phyloP scores from a whole-genome alignment of 2,113 vertebrate genomes.

The Chaetodon auriga region DNA sequence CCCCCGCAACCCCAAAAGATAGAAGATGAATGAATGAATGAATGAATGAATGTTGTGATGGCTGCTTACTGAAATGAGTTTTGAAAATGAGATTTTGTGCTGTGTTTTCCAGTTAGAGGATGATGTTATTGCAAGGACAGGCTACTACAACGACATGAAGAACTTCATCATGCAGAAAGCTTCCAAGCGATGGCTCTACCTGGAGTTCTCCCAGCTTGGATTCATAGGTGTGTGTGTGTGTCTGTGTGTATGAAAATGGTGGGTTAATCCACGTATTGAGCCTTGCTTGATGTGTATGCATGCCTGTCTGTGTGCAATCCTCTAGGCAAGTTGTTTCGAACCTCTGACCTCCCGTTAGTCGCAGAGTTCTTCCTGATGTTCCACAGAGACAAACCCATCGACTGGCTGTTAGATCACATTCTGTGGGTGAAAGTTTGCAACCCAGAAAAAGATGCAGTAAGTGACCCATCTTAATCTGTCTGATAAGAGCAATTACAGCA shows the following conservation, averaged over 20 bases:
- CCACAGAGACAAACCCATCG: slow-evolving; percentile 96
- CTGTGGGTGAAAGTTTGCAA: slow-evolving; percentile 97
- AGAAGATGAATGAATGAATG: too few relatives aligned
- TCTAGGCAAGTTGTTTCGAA: slow-evolving; percentile 93
- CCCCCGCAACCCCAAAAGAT: too few relatives aligned
- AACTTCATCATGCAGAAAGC: slow-evolving; percentile 85
- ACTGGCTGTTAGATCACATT: slow-evolving; percentile 96
- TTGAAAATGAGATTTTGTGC: neutral
- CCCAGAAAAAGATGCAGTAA: slow-evolving; percentile 92
- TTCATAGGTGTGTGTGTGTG: slow-evolving; percentile 92
- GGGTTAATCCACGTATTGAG: too few relatives aligned
- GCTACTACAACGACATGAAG: slow-evolving; percentile 92
- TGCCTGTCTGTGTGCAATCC: neutral
- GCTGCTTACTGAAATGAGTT: neutral
- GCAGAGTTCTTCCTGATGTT: slow-evolving; percentile 97
- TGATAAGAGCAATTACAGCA: neutral
- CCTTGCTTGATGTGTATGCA: slow-evolving; percentile 62
- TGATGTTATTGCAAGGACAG: slow-evolving; percentile 92
- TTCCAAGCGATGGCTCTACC: slow-evolving; percentile 91
- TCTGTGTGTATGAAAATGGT: slow-evolving; percentile 35
- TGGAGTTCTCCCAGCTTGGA: slow-evolving; percentile 96
- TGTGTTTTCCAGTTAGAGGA: slow-evolving; percentile 90
- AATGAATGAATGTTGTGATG: too few relatives aligned
- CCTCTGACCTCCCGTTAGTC: slow-evolving; percentile 90
- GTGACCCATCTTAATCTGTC: slow-evolving; percentile 45